These are phyloP conservation scores for Cheilosia urbana DNA, from an alignment of 2,888 invertebrate species.

Conservation along the genomic window DNA sequence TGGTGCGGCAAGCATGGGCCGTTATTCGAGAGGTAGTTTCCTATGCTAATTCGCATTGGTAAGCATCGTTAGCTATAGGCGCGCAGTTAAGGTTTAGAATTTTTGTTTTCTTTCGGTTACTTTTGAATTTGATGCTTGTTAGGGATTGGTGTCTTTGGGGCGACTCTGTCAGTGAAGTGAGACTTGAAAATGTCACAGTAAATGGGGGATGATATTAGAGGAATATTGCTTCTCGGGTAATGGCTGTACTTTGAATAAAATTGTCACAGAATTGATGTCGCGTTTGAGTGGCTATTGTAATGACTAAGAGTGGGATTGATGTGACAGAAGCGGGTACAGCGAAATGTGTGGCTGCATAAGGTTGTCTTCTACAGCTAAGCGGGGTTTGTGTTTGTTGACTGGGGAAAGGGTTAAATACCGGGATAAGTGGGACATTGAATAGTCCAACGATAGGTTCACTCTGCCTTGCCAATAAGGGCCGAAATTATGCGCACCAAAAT, in stretches of 20 bases:
- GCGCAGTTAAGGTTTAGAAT: conserved; percentile 5
- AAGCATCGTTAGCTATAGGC: conserved; percentile 20
- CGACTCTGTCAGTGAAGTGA: conserved; percentile 14
- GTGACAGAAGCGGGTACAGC: too few relatives aligned
- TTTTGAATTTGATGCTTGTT: conserved; percentile 29
- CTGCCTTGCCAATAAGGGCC: too few relatives aligned
- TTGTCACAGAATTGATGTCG: neutral
- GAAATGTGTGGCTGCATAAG: too few relatives aligned
- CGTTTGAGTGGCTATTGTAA: neutral
- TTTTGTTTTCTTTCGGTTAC: conserved; percentile 5
- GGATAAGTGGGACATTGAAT: too few relatives aligned
- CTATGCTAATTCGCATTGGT: conserved; percentile 70
- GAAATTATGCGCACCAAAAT: too few relatives aligned
- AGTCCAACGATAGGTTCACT: too few relatives aligned
- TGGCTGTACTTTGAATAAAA: conserved; percentile 38
- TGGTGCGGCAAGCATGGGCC: neutral
- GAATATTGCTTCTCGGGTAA: neutral
- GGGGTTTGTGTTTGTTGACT: too few relatives aligned
- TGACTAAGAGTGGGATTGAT: too few relatives aligned
- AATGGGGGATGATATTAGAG: conserved; percentile 19
- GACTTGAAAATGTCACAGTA: conserved; percentile 35
- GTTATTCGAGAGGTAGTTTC: conserved; percentile 53
- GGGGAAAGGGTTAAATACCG: too few relatives aligned
- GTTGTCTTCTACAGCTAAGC: too few relatives aligned
- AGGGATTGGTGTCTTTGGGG: conserved; percentile 19